phyloP scores from a whole-genome alignment of 2,797 vertebrate species.

The Chelidonichthys spinosus region DNA sequence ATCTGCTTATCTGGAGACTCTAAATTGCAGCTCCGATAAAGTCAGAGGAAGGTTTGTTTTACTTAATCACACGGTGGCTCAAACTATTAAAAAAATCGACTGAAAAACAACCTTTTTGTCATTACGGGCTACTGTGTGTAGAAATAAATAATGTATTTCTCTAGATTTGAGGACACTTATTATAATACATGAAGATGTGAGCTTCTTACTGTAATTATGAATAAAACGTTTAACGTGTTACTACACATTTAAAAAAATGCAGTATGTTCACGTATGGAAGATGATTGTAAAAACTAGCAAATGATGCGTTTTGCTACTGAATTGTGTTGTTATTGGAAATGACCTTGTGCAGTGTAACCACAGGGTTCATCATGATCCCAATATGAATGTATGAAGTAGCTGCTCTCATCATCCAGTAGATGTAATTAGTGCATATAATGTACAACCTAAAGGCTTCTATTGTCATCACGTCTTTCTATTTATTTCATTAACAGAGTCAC shows the following conservation, averaged over 20 bases:
- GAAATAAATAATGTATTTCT: background rate
- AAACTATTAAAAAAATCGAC: conserved; percentile 1
- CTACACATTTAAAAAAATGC: conserved; percentile 6
- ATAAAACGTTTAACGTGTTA: conserved; percentile 35
- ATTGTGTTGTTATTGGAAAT: conserved; percentile 36
- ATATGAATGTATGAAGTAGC: conserved; percentile 57
- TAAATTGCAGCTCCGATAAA: conserved; percentile 9
- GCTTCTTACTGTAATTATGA: conserved; percentile 28
- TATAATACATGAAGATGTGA: conserved; percentile 18
- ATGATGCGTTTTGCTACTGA: conserved; percentile 6
- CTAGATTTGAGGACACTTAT: background rate
- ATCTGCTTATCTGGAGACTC: background rate
- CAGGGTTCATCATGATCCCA: conserved; percentile 8
- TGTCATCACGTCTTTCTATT: conserved; percentile 38
- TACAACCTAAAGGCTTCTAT: conserved; percentile 27
- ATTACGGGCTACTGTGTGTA: background rate
- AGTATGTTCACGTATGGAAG: conserved; percentile 18
- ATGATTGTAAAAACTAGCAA: conserved; percentile 31
- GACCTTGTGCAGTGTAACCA: conserved; percentile 29
- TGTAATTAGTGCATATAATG: conserved; percentile 31
- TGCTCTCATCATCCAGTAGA: conserved; percentile 32
- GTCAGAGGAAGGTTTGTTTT: conserved; percentile 1
- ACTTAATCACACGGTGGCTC: conserved; percentile 5
- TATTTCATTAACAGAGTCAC: conserved; percentile 50
- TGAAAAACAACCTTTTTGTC: background rate